These are phyloP conservation scores for Phasianus colchicus DNA, from an alignment of 2,113 vertebrate genomes.

Conservation along the genomic window DNA sequence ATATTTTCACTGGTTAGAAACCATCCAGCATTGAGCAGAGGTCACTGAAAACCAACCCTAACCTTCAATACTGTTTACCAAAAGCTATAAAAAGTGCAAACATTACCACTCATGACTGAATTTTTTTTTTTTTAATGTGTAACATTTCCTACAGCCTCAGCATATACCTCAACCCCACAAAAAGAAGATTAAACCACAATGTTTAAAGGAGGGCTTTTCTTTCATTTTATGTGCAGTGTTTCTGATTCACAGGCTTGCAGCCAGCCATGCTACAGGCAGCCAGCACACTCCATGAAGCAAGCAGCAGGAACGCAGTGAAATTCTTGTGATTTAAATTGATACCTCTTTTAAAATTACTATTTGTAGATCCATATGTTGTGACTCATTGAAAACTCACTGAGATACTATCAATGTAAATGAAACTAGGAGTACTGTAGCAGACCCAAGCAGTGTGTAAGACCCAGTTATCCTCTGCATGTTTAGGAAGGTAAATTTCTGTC, in stretches of 20 bases:
- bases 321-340: neutral
- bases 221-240: neutral
- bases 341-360: neutral
- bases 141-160: neutral
- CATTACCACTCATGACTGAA: neutral
- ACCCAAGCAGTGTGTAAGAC: neutral
- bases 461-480: neutral
- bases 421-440: neutral
- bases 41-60: neutral
- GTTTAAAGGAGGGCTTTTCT: neutral
- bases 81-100: neutral
- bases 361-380: neutral
- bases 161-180: neutral
- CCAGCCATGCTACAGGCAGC: neutral
- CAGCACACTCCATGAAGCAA: fast-evolving
- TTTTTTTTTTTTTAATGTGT: neutral
- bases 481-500: neutral
- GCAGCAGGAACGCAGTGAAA: neutral
- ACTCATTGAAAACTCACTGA: neutral
- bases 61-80: neutral
- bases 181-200: fast-evolving
- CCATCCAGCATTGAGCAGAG: neutral
- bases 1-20: neutral
- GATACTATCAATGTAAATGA: neutral
- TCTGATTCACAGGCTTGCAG: neutral